Evolutionary conservation across 2,797 vertebrate species (phyloP).

Genomic region (Leontocebus nigricollis): DNA sequence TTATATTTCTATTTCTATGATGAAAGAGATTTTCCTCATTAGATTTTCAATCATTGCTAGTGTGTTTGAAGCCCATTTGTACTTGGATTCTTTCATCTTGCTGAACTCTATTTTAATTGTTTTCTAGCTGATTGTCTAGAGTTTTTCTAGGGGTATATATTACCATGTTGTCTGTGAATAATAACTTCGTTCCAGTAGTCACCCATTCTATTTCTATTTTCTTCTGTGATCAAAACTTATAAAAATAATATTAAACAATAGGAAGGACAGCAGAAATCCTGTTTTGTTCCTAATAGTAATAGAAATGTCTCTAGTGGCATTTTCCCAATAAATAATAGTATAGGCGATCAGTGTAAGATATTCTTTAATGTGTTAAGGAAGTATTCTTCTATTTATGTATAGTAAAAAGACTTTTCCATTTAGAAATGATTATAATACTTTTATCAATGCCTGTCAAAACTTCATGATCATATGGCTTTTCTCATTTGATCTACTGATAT

Average conservation of each 20-base stretch:
- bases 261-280: not conserved
- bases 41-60: slow-evolving; percentile 19
- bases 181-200: slow-evolving; percentile 16
- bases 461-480: not conserved
- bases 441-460: slow-evolving; percentile 28
- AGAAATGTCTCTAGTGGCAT: not conserved
- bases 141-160: not conserved
- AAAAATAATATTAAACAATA: slow-evolving; percentile 37
- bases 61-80: slow-evolving; percentile 24
- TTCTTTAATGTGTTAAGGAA: not conserved
- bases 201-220: slow-evolving; percentile 28
- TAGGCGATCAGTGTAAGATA: not conserved
- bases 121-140: slow-evolving; percentile 9
- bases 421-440: not conserved
- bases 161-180: not conserved
- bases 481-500: not conserved
- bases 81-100: slow-evolving; percentile 44
- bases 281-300: slow-evolving; percentile 5
- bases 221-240: not conserved
- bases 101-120: slow-evolving; percentile 37
- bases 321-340: slow-evolving; percentile 36
- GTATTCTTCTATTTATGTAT: not conserved
- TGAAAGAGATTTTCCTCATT: slow-evolving; percentile 14
- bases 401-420: not conserved
- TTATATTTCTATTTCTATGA: slow-evolving; percentile 10